Base-by-base conservation (phyloP, 30 jellyfish, hydroid and myxozoan species). In the Aurelia sp. region DNA sequence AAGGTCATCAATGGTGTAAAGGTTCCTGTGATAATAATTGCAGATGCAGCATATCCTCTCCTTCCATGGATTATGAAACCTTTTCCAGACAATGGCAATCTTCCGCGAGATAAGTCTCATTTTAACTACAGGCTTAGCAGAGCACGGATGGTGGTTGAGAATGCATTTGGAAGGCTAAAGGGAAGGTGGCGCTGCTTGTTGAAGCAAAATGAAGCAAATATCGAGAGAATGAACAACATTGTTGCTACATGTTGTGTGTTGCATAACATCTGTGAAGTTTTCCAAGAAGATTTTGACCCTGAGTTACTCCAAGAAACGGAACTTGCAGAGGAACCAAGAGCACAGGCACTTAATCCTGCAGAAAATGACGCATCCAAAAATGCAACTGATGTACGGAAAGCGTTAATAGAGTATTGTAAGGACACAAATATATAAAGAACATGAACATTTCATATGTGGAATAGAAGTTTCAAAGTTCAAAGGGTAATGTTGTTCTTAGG, bases 181-280 rank as follows among this genome's bases (percentile, higher is more conserved):
- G 92, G 85, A 15, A n/a, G 86, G 52, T 70, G 86, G 92, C 75
- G 86, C 1, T 66, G 85, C 47, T 47, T 82, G 65, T 60, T 82
- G 63, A 82, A 82, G 68, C 85, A 66, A 33, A 82, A 79, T 27
- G 82, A 79, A 44, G 70, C 66, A 22, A 37, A 5, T 18, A 55
- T 69, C 10, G 80, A 58, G 18, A 19, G 57, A 33, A 67, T 44
- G 60, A 52, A 52, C 66, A 18, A n/a, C 18, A 30, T 57, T 50
- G 86, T 82, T 51, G 85, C 92, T 15, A 67, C 85, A 66, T 69
- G 76, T 76, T 66, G 90, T 61, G 62, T 79, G 19, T 70, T 79
- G 51, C 90, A 79, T 62, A 82, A 67, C 77, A 67, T 82, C 20
- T 82, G 92, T 66, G 90, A 79, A 44, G 15, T 47, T 21, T 79